These are phyloP conservation scores for Mergus octosetaceus DNA, from an alignment of 2,797 vertebrate genomes.

Conservation along the genomic window DNA sequence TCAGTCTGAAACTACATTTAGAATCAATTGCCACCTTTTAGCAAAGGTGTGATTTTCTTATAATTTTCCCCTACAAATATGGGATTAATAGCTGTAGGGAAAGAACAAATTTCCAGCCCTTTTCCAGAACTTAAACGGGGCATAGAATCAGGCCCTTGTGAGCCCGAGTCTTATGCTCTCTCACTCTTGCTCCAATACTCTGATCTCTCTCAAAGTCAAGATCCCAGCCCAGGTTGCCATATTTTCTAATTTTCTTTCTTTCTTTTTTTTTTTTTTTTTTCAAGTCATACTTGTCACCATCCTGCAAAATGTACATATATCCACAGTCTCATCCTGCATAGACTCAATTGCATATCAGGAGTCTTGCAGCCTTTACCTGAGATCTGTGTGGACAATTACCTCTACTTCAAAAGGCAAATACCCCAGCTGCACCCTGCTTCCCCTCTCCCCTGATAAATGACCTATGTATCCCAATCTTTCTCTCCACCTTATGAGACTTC, in stretches of 20 bases:
- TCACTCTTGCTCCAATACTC: neutral
- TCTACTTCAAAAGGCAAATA: neutral
- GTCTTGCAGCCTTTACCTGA: neutral
- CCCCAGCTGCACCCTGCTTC: neutral
- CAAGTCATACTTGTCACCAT: neutral
- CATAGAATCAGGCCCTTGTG: neutral
- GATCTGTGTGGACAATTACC: too few species aligned
- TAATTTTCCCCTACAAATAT: neutral
- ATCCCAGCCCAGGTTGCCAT: neutral
- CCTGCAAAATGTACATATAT: accelerated
- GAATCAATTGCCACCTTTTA: neutral
- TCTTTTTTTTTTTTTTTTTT: neutral
- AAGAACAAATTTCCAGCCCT: neutral
- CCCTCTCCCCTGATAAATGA: neutral
- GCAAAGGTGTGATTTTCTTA: neutral
- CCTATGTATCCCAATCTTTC: neutral
- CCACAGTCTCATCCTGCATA: neutral
- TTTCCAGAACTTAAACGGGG: neutral
- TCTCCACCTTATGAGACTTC: neutral
- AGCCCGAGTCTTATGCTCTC: too few species aligned
- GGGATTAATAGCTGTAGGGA: neutral
- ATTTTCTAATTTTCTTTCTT: neutral
- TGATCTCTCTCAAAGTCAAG: neutral
- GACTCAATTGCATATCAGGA: accelerated
- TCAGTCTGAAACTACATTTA: neutral